These are phyloP conservation scores for Platycnemis pennipes DNA, from an alignment of 2,888 invertebrate genomes.

Conservation along the genomic window DNA sequence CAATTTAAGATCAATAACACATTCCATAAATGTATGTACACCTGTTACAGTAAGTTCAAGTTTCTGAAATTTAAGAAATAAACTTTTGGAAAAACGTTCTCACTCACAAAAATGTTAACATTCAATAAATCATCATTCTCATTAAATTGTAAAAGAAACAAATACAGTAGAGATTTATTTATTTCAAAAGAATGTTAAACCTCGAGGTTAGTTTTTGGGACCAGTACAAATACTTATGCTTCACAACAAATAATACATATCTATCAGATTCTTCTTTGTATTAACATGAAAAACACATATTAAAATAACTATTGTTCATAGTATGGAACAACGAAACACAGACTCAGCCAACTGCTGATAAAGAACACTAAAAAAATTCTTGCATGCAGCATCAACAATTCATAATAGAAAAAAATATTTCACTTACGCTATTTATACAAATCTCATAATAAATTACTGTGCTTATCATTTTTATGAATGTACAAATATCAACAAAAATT, in stretches of 20 bases:
- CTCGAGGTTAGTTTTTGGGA: not conserved
- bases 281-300: constrained; percentile 27
- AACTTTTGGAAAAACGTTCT: too few relatives aligned
- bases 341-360: constrained; percentile 26
- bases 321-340: constrained; percentile 9
- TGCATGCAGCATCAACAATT: not conserved
- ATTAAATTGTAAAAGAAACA: not conserved
- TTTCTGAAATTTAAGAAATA: too few relatives aligned
- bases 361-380: not conserved
- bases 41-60: too few relatives aligned
- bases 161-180: not conserved
- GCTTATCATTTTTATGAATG: not conserved
- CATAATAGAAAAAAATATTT: constrained; percentile 19
- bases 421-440: not conserved
- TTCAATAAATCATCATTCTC: too few relatives aligned
- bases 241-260: constrained; percentile 25
- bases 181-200: not conserved
- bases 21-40: too few relatives aligned
- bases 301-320: constrained; percentile 31
- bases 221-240: constrained; percentile 6
- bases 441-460: not conserved
- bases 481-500: not conserved
- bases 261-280: not conserved
- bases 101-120: too few relatives aligned
- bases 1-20: too few relatives aligned